Conservation (phyloP, 2,113 vertebrate genomes). For the Cryptotis parvus region DNA sequence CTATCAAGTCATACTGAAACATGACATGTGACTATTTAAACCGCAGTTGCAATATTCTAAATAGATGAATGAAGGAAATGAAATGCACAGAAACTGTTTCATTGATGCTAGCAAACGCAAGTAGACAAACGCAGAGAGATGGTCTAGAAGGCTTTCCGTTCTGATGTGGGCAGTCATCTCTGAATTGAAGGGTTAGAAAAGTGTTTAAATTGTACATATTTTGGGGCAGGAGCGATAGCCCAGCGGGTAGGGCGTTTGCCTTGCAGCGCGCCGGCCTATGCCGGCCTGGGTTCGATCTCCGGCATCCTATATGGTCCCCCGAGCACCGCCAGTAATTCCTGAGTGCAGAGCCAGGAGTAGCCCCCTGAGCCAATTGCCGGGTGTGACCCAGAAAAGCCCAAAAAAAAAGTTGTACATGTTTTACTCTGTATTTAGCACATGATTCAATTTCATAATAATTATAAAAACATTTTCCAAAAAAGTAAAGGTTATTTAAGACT, state of each 20-base stretch:
- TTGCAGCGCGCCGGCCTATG: too few species aligned
- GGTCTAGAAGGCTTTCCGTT: background rate
- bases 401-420: background rate
- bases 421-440: background rate
- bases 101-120: background rate
- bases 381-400: too few species aligned
- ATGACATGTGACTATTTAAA: background rate
- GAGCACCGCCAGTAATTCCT: too few species aligned
- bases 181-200: background rate
- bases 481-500: background rate
- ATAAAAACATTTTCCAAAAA: background rate
- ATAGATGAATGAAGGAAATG: background rate
- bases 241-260: too few species aligned
- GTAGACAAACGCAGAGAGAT: background rate
- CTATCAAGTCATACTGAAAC: background rate
- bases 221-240: too few species aligned
- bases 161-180: background rate
- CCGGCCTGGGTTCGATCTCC: too few species aligned
- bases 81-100: background rate
- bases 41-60: background rate
- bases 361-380: too few species aligned
- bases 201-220: background rate
- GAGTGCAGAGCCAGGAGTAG: too few species aligned
- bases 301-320: too few species aligned
- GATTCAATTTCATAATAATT: background rate